Evolutionary conservation across 2,113 vertebrate genomes (phyloP).

Genomic region (Heterochromis multidens): DNA sequence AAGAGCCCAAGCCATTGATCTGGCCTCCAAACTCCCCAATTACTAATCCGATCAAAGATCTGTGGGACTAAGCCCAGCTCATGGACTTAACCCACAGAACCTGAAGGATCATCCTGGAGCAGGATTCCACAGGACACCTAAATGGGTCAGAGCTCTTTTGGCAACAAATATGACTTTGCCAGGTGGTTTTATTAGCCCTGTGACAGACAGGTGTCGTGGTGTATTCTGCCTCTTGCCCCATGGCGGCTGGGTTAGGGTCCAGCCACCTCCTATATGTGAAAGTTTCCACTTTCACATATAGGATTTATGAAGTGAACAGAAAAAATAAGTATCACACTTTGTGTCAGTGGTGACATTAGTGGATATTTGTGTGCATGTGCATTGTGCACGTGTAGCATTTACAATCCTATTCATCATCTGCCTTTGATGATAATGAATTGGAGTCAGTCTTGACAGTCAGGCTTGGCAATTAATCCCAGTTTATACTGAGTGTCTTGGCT

Average conservation of each 20-base stretch:
- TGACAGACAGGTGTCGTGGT: neutral
- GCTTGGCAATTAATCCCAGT: slow-evolving; percentile 42
- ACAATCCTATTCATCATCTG: neutral
- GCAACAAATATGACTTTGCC: neutral
- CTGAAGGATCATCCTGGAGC: neutral
- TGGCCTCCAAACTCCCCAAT: neutral
- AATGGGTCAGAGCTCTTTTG: neutral
- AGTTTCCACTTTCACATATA: neutral
- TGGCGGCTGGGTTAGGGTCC: neutral
- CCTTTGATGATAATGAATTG: slow-evolving; percentile 12
- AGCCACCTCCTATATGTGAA: neutral
- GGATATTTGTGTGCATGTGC: neutral
- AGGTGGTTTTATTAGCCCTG: neutral
- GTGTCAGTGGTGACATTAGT: neutral
- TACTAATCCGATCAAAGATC: neutral
- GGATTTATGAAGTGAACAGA: neutral
- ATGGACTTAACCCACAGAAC: neutral
- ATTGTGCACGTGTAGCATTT: neutral
- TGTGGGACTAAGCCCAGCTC: neutral
- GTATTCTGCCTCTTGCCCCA: neutral
- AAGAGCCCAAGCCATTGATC: neutral
- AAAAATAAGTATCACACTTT: neutral
- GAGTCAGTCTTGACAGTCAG: slow-evolving; percentile 34
- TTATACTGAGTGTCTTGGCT: slow-evolving; percentile 29
- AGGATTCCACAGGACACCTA: neutral